phyloP scores from a whole-genome alignment of 2,888 invertebrate genomes.

The Drosophila kuntzei region DNA sequence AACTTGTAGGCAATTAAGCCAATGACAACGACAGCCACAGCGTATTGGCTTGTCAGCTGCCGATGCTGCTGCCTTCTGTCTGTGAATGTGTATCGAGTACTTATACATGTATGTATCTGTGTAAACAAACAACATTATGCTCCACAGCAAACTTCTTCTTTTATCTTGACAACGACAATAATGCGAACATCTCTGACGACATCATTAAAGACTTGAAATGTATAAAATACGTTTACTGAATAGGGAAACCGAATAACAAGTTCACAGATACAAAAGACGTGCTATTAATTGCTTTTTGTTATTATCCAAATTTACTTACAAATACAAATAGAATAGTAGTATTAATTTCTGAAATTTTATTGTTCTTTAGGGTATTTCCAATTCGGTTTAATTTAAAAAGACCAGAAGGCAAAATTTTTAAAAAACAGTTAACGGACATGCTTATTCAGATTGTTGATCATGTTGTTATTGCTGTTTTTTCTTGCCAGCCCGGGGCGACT shows the following conservation, averaged over 20 bases:
- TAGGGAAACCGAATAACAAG: not conserved
- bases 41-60: conserved; percentile 61
- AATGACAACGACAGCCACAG: conserved; percentile 17
- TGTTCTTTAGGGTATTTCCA: not conserved
- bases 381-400: not conserved
- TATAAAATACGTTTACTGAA: not conserved
- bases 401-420: not conserved
- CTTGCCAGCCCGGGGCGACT: conserved; percentile 5
- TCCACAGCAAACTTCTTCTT: conserved; percentile 1
- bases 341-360: not conserved
- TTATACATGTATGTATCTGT: conserved; percentile 6
- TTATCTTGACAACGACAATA: conserved; percentile 31
- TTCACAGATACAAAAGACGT: not conserved
- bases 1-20: conserved; percentile 78
- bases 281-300: not conserved
- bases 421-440: conserved; percentile 12
- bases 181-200: conserved; percentile 39
- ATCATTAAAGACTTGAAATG: conserved; percentile 20
- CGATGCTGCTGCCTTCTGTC: conserved; percentile 26
- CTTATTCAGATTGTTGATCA: conserved; percentile 17
- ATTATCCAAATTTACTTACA: not conserved
- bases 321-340: not conserved
- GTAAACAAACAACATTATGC: conserved; percentile 34
- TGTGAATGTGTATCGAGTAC: conserved; percentile 9
- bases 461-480: conserved; percentile 17